These are phyloP conservation scores for Cassiopea xamachana DNA, from an alignment of 30 jellyfish, hydroid and myxozoan genomes.

Conservation along the genomic window DNA sequence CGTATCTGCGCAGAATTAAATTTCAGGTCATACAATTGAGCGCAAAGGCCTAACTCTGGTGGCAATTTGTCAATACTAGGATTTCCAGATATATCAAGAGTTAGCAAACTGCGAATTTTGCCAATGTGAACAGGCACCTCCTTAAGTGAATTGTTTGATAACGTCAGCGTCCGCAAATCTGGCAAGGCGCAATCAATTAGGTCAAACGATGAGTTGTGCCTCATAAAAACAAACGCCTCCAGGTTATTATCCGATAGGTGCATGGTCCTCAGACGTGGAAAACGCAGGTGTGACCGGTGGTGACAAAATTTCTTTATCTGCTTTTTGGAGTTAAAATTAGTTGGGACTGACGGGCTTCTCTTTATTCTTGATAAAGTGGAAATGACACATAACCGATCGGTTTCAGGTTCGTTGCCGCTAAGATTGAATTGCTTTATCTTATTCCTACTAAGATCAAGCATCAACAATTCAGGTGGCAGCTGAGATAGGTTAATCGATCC, in stretches of 20 bases:
- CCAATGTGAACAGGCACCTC: conserved; percentile 83
- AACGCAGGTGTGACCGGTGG: conserved; percentile 80
- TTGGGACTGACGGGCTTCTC: conserved; percentile 36
- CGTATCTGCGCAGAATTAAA: conserved; percentile 63
- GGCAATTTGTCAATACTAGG: conserved; percentile 74
- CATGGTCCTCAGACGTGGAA: conserved; percentile 59
- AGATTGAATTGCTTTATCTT: conserved; percentile 48
- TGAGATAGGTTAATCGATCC: conserved; percentile 23
- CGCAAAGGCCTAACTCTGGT: conserved; percentile 86
- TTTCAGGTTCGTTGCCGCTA: conserved; percentile 29
- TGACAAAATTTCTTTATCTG: conserved; percentile 55
- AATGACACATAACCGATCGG: conserved; percentile 32
- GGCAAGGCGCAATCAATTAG: conserved; percentile 66
- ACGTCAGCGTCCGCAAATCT: conserved; percentile 61
- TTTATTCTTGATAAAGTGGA: neutral
- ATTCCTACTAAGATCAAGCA: conserved; percentile 77
- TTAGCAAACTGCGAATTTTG: conserved; percentile 54
- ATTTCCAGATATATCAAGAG: conserved; percentile 56
- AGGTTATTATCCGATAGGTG: conserved; percentile 59
- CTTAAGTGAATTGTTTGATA: conserved; percentile 63
- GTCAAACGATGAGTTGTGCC: conserved; percentile 31
- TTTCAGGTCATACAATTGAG: conserved; percentile 73
- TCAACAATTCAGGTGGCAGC: conserved; percentile 62
- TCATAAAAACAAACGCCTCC: conserved; percentile 34
- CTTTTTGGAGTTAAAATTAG: neutral